Base-by-base conservation (phyloP, 2,888 invertebrate species). In the Coleophora deauratella region DNA sequence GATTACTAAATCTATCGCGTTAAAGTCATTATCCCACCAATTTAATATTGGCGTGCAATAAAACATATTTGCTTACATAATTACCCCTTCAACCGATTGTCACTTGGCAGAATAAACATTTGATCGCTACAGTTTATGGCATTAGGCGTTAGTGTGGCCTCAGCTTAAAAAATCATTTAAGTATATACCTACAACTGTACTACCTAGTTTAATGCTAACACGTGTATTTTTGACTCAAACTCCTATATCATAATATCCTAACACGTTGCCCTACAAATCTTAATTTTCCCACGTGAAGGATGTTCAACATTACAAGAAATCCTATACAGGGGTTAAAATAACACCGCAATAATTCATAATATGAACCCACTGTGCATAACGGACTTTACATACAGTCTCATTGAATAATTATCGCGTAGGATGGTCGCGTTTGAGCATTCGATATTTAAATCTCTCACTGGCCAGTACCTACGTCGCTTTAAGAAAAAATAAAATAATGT, bases 371-470 rank as follows among this genome's bases (percentile, higher is more conserved):
- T 70, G 66, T 66, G 67, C 55, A 46, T n/a, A 10, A 50, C 65
- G 66, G 71, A 35, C 15, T 30, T 21, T 6, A 6, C 21, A 21
- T 21, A 21, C 37, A 11, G 65, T 63, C 68, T 66, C 59, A 82
- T 82, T 78, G 75, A 50, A 74, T 81, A 80, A 84, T 77, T 78
- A 79, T 58, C 49, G 60, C 49, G 74, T 76, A 63, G 78, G 79
- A 57, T 46, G 66, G 43, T 13, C 43, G 50, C 42, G 46, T 43
- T 37, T 42, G 51, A 47, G 51, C 79, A 80, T 60, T 78, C 60
- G 47, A 50, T 52, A 55, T 47, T 52, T 50, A 44, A 54, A 50
- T 45, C 45, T 61, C 59, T 52, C 39, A 40, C 57, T 31, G 51
- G 41, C 35, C 44, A 62, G 59, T 63, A 63, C 3, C 62, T 52